Conservation (phyloP, 2,888 invertebrate species). For the Ptilodon capucinus region DNA sequence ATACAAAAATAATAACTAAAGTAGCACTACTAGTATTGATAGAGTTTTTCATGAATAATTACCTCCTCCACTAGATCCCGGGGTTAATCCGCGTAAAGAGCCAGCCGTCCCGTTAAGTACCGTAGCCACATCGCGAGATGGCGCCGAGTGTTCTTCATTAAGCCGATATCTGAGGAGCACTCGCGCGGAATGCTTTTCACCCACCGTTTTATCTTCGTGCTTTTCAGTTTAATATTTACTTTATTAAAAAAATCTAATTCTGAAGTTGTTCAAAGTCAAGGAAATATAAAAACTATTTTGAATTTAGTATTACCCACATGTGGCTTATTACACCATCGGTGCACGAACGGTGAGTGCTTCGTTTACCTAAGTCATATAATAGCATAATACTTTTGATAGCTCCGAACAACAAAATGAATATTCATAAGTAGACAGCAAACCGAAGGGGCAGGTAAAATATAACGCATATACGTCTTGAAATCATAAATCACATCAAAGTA, state of each 20-base stretch:
- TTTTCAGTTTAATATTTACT: constrained; percentile 5
- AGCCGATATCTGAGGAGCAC: constrained; percentile 51
- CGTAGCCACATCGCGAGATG: constrained; percentile 49
- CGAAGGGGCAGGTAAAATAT: neutral
- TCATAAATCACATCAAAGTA: neutral
- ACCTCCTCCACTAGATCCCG: constrained; percentile 46
- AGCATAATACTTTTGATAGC: too few species aligned
- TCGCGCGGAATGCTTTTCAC: constrained; percentile 32
- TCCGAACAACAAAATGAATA: too few species aligned
- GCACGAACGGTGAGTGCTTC: too few species aligned
- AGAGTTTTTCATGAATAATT: constrained; percentile 55
- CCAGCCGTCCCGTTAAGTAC: constrained; percentile 53
- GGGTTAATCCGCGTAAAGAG: constrained; percentile 56
- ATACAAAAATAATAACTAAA: too few species aligned
- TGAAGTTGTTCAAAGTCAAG: too few species aligned
- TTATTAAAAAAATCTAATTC: too few species aligned
- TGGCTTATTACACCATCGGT: too few species aligned
- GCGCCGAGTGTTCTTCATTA: constrained; percentile 61
- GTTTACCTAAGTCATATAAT: too few species aligned
- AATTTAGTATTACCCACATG: too few species aligned
- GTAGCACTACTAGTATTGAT: constrained; percentile 25
- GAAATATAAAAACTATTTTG: too few species aligned
- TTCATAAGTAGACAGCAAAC: neutral
- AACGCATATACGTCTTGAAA: neutral
- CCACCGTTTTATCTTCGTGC: constrained; percentile 20